Conservation (phyloP, 2,797 vertebrate species). For the Prionace glauca region DNA sequence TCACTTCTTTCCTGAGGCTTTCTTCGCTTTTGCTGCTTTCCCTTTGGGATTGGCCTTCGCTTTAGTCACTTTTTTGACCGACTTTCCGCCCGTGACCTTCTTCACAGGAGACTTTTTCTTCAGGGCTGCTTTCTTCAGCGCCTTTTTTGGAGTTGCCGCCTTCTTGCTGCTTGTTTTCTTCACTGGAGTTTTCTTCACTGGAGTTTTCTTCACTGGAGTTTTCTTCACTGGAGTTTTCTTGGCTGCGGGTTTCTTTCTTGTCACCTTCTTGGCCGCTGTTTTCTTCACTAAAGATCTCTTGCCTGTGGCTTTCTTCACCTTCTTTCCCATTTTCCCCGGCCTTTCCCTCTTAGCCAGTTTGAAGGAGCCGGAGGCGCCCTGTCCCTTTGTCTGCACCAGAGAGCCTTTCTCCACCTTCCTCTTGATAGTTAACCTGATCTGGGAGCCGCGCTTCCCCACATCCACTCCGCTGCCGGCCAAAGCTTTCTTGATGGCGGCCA, state of each 20-base stretch:
- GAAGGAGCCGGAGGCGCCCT: neutral
- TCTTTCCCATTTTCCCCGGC: neutral
- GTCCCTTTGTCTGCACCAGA: neutral
- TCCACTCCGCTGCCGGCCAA: neutral
- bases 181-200: no score
- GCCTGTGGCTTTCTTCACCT: neutral
- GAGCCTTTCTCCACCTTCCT: neutral
- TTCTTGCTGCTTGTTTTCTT: no score
- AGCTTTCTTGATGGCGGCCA: neutral
- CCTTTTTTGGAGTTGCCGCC: no score
- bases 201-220: neutral
- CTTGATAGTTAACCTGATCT: neutral
- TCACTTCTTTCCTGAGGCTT: no score
- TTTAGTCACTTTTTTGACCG: no score
- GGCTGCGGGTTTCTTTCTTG: neutral
- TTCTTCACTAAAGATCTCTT: neutral
- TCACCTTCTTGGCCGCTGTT: neutral
- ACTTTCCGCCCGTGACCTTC: no score
- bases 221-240: neutral
- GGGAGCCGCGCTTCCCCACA: no score
- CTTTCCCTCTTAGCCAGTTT: neutral
- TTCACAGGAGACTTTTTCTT: no score
- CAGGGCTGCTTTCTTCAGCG: no score
- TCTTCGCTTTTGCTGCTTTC: no score
- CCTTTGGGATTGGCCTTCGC: no score